A percentile compares a stretch with the other conserved stretches of the same genome.
These are phyloP conservation scores for Oryzias woworae DNA, from an alignment of 2,113 vertebrate genomes.

Conservation along the genomic window DNA sequence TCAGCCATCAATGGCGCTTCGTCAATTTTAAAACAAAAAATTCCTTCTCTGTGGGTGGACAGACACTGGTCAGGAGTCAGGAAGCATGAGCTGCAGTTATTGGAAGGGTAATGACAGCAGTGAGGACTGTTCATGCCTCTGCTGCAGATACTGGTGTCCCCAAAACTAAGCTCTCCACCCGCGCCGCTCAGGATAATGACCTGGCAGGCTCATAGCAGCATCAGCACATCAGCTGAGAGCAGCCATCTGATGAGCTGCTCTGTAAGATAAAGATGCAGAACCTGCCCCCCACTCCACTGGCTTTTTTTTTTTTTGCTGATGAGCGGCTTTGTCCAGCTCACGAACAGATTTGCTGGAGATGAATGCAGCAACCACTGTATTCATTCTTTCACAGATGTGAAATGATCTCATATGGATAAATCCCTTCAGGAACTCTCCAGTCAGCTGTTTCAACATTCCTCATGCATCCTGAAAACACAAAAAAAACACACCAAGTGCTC, in stretches of 20 bases:
- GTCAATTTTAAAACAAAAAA: slow-evolving; percentile 1
- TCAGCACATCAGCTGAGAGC: slow-evolving; percentile 4
- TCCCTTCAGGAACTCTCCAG: too few species aligned
- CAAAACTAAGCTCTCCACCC: slow-evolving; percentile 12
- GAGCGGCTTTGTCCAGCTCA: not conserved
- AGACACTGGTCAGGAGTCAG: not conserved
- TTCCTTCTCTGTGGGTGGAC: not conserved
- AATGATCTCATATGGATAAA: not conserved
- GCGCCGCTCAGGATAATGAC: slow-evolving; percentile 29
- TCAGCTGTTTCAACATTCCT: too few species aligned
- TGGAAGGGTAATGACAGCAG: not conserved
- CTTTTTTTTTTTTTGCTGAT: slow-evolving; percentile 42
- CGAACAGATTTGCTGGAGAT: slow-evolving; percentile 7
- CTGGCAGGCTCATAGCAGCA: slow-evolving; percentile 26
- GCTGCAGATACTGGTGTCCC: slow-evolving; percentile 17
- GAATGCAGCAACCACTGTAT: not conserved
- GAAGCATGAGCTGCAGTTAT: not conserved
- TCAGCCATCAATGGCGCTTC: too few species aligned
- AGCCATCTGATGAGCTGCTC: slow-evolving; percentile 4
- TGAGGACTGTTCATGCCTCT: not conserved
- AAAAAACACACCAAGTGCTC: too few species aligned
- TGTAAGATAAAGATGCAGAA: slow-evolving; percentile 23
- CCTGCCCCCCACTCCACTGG: slow-evolving; percentile 1
- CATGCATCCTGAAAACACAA: too few species aligned
- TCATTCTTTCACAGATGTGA: not conserved